Percentiles rank a stretch among this genome's conserved stretches.
Conservation (phyloP, 2,113 vertebrate genomes). For the Dasyprocta punctata region DNA sequence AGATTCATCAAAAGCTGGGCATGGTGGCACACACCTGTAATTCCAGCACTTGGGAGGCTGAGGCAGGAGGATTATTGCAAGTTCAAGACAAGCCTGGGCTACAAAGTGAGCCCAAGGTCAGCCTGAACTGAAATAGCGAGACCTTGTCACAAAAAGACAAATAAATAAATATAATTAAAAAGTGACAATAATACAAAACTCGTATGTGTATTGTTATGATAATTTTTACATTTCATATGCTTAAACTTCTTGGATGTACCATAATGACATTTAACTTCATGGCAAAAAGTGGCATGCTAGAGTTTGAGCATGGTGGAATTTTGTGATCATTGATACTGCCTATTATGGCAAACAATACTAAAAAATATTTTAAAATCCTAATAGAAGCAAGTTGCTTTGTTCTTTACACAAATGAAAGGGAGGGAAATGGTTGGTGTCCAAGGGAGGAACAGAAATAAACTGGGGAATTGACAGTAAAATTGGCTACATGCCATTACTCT, state of each 20-base stretch:
- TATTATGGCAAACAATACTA: conserved; percentile 61
- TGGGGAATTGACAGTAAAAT: conserved; percentile 69
- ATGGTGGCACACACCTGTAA: too few species aligned
- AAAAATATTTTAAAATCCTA: conserved; percentile 70
- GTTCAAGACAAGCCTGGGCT: too few species aligned
- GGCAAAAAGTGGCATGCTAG: conserved; percentile 43
- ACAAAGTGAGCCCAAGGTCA: too few species aligned
- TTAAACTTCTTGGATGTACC: conserved; percentile 58
- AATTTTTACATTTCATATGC: not conserved
- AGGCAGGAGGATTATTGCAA: too few species aligned
- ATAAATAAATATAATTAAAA: not conserved
- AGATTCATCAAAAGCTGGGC: not conserved
- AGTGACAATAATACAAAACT: not conserved
- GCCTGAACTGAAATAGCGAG: too few species aligned
- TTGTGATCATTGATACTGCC: conserved; percentile 40
- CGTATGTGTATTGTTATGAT: not conserved
- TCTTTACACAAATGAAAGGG: conserved; percentile 73
- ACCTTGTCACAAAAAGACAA: too few species aligned
- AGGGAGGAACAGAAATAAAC: conserved; percentile 75
- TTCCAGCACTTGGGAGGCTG: too few species aligned
- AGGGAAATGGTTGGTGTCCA: conserved; percentile 77
- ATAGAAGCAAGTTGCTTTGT: conserved; percentile 77
- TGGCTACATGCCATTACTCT: conserved; percentile 81
- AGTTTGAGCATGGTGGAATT: conserved; percentile 21
- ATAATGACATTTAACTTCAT: conserved; percentile 54